Conservation (phyloP, 2,888 invertebrate species). For the Tipula lateralis region DNA sequence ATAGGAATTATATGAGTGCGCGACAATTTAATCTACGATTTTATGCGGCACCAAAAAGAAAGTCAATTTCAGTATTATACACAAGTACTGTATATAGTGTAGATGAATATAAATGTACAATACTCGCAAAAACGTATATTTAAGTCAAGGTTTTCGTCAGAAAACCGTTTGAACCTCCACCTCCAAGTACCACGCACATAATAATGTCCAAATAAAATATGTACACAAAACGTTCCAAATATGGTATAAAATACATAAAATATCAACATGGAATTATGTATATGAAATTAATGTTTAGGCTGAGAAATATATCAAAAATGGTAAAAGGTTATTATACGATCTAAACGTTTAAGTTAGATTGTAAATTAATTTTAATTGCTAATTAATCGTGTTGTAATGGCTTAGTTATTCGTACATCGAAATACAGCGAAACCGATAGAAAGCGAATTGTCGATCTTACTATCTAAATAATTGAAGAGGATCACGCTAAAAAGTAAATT, state of each 20-base stretch:
- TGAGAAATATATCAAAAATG: background rate
- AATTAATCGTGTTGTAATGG: too few relatives aligned
- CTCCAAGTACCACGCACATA: background rate
- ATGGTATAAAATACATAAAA: background rate
- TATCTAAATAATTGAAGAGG: too few relatives aligned
- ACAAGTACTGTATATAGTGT: background rate
- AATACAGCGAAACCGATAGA: too few relatives aligned
- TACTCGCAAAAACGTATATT: background rate
- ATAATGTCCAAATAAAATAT: too few relatives aligned
- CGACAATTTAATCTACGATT: background rate
- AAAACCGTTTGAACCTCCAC: background rate
- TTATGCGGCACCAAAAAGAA: background rate
- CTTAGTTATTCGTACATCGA: too few relatives aligned
- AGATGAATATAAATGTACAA: background rate
- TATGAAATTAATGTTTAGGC: background rate
- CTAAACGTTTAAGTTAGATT: background rate
- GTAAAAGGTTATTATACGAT: background rate
- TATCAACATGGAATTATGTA: background rate
- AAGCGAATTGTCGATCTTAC: too few relatives aligned
- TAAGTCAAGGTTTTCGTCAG: background rate
- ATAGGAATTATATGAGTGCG: background rate
- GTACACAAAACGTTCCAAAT: background rate
- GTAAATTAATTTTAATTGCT: too few relatives aligned
- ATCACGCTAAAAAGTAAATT: too few relatives aligned
- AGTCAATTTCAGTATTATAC: background rate